Base-by-base conservation (phyloP, 2,888 invertebrate genomes). In the Morpho achilles region DNA sequence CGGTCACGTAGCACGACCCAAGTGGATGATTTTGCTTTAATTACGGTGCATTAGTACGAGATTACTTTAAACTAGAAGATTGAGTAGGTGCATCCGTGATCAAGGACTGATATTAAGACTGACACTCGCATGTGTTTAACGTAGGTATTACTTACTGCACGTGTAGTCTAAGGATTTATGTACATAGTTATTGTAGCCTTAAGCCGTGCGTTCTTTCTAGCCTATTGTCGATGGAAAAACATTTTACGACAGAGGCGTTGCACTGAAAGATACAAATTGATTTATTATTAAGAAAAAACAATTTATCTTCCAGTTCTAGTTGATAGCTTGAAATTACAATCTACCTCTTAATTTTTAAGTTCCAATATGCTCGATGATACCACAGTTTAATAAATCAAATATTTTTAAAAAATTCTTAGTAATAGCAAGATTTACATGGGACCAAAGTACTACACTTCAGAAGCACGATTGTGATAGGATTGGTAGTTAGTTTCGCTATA, bases 31-130 rank as follows among this genome's bases (percentile, higher is more conserved):
- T 70, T 75, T 72, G 78, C 76, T 79, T 80, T 80, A 80, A 77
- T 76, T 77, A 76, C 83, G 84, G 83, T 85, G 84, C 84, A 80
- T 79, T 73, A 86, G 87, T 87, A 88, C 88, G 88, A 77, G 80
- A 87, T 77, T 87, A 88, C 88, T 87, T 77, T 85, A 87, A 86
- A 87, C 87, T 88, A 45, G 67, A 72, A 72, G 70, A 69, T 67
- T 72, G 67, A 67, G 70, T 75, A 74, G 77, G 84, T 85, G 87
- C 81, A 77, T 76, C 83, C 85, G 87, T 85, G 80, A 82, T 80
- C 71, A 74, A 82, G 87, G 83, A 89, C 89, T 89, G 89, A 89
- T 81, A 84, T 74, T 77, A 90, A 90, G 89, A 90, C 89, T 90
- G 89, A 90, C 80, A 80, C 77, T 78, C 76, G 73, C 80, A 82